Conservation (phyloP, 1,140 invertebrate genomes). For the Melitaea cinxia region DNA sequence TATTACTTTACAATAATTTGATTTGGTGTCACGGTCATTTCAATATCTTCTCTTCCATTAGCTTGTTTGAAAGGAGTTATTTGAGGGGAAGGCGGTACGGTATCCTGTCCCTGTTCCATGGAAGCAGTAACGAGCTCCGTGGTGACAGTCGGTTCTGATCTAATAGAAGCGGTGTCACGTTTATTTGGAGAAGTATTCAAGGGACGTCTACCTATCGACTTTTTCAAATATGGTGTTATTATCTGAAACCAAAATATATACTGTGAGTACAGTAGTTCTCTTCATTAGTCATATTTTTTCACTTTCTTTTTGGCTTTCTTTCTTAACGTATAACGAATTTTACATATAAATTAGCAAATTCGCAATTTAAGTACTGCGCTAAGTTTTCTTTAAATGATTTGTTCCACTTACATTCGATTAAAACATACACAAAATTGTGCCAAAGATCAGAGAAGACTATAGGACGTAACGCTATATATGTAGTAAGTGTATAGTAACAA, state of each 20-base stretch:
- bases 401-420: no score
- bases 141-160: constrained; percentile 64
- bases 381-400: no score
- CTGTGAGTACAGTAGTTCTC: no score
- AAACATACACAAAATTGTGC: no score
- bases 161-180: constrained; percentile 53
- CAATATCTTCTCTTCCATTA: constrained; percentile 40
- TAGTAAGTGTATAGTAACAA: neutral
- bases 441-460: no score
- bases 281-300: no score
- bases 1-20: neutral
- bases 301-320: no score
- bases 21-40: constrained; percentile 39
- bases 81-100: constrained; percentile 55
- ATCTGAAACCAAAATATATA: constrained; percentile 61
- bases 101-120: constrained; percentile 59
- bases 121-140: constrained; percentile 68
- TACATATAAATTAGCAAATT: no score
- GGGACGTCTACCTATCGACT: constrained; percentile 31
- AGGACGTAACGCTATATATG: neutral
- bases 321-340: no score
- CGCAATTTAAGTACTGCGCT: no score
- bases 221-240: constrained; percentile 61
- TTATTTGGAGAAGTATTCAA: constrained; percentile 51
- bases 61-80: constrained; percentile 49